Base-by-base conservation (phyloP, 2,797 vertebrate species). In the Diplodus puntazzo region DNA sequence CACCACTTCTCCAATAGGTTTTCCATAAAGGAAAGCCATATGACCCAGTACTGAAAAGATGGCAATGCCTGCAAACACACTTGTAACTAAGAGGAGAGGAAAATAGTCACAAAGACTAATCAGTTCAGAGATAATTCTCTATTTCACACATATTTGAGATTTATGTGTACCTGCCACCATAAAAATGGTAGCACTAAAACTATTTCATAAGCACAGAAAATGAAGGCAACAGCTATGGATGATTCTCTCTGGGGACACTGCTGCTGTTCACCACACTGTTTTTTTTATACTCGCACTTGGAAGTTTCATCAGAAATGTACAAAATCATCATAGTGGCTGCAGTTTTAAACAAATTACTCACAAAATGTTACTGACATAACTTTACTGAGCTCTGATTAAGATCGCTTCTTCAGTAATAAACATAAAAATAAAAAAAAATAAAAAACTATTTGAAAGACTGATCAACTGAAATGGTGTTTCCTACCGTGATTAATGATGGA, bases 1-100 rank as follows among this genome's bases (percentile, higher is more conserved):
- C 45, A 96, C 97, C 0, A 98, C 96, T 65, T 97, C 95, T 0
- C 92, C 93, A 54, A 98, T 95, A 0, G 95, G 94, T 77, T 94
- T 95, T 64, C 91, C 43, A 0, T 95, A 96, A 83, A 95, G 67
- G 7, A 95, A 92, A 0, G 97, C 97, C 97, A 98, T 97, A 66
- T 98, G 96, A 45, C 97, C 97, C 87, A 98, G 77, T 80, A 98
- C 94, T 75, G 97, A 98, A 92, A 98, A 98, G 82, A 98, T 97
- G 3, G 96, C 95, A 77, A 97, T 97, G 46, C 97, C 97, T 30
- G 97, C 97, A 68, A 97, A 96, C 20, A 98, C 61, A 2, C 97
- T 97, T 45, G 97, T 97, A 53, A 76, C 88, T 90, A 3, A 2
- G 58, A 20, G 48, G 11, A 78, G 23, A 83, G 12, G 18, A 59